Conservation (phyloP, 1,140 invertebrate species). For the Ooceraea biroi region DNA sequence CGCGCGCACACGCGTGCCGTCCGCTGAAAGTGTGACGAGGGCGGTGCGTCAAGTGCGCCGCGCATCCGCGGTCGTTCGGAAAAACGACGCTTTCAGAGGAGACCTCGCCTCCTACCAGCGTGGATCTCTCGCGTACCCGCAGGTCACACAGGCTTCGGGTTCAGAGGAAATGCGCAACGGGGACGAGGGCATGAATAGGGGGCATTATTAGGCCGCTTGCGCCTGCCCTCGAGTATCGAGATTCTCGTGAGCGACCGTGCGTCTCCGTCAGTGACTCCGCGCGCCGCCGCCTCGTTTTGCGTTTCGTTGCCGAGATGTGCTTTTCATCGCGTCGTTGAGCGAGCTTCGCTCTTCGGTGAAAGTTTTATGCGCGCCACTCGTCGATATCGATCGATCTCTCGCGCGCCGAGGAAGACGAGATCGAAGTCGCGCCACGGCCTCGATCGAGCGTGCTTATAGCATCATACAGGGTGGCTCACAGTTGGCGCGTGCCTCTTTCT, state of each 20-base stretch:
- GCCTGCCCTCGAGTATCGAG: constrained; percentile 40
- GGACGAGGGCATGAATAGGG: constrained; percentile 62
- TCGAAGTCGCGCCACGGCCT: constrained; percentile 6
- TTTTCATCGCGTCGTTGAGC: constrained; percentile 12
- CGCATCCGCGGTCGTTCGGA: background rate
- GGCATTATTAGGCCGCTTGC: constrained; percentile 55
- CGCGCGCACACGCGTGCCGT: constrained; percentile 1
- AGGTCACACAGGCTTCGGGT: background rate
- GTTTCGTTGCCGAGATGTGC: background rate
- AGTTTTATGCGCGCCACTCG: constrained; percentile 15
- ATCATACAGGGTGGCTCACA: background rate
- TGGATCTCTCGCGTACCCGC: constrained; percentile 19
- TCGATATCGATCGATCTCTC: constrained; percentile 47
- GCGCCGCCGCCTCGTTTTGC: background rate
- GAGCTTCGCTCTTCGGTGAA: constrained; percentile 35
- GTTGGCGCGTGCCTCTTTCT: background rate
- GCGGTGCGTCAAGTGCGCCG: constrained; percentile 16
- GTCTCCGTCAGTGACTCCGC: background rate
- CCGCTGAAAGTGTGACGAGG: constrained; percentile 55
- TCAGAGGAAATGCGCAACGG: constrained; percentile 32
- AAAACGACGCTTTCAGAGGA: constrained; percentile 43
- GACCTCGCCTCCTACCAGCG: constrained; percentile 34
- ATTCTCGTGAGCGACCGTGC: background rate
- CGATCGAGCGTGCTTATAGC: background rate
- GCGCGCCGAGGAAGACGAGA: constrained; percentile 4